Evolutionary conservation across 2,888 invertebrate species (phyloP), one percentile per base, ranked within the genome.

Genomic region (Cantharis nigra): DNA sequence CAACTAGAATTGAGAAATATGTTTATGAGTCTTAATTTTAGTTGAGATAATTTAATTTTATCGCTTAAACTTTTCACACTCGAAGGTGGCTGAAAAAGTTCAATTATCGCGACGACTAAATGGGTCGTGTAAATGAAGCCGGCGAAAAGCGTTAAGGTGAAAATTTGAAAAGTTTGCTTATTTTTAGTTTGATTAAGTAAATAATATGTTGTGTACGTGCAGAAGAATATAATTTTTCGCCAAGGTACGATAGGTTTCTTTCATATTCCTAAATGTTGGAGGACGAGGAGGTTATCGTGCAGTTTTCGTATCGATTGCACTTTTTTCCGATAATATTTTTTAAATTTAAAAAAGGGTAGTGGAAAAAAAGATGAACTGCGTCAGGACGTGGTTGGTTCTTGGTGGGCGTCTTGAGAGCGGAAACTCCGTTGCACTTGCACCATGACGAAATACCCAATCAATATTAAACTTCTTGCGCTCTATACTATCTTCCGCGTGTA

Each of bases 401-500:
- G 13, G 63, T 75, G 78, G 72, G 78, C 78, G 78, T 78, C 78
- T 78, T 78, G 74, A 71, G 73, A 71, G 76, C 76, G 78, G 78
- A 76, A 78, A 73, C 70, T 67, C 76, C 74, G 76, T 72, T 79
- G 79, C 79, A 79, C 76, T 79, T 82, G 82, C 83, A 81, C 84
- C 85, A 83, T 82, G 85, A 87, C 86, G 86, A 87, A 85, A 88
- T 88, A 88, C 86, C 88, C 88, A 88, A 88, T 88, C 88, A 88
- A 88, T 88, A 88, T 88, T 84, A 86, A 85, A 86, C 81, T 83
- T 81, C 85, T 86, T 86, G 85, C 86, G 85, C 88, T 88, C 89
- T 84, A 88, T 87, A 88, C 89, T 88, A 85, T 86, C 87, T 89
- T 88, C 88, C 87, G 85, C 88, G 87, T 88, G 86, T 88, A 88